Evolutionary conservation across 2,888 invertebrate species (phyloP).

Genomic region (Polia nebulosa): DNA sequence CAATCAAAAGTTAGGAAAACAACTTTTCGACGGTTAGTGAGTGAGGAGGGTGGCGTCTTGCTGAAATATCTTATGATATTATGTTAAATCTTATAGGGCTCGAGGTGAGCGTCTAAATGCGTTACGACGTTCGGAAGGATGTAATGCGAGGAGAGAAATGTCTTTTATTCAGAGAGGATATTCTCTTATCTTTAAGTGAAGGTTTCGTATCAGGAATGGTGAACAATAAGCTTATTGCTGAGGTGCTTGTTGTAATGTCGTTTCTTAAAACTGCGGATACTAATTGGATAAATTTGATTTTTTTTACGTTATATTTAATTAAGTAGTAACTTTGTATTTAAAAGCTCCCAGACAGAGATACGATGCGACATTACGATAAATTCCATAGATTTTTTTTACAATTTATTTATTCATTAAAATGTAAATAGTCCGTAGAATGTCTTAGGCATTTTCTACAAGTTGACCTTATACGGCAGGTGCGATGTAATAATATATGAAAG

Average conservation of each 20-base stretch:
- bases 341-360: too few species aligned
- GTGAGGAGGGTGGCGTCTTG: slow-evolving; percentile 74
- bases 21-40: slow-evolving; percentile 84
- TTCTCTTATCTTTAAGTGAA: slow-evolving; percentile 45
- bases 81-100: slow-evolving; percentile 76
- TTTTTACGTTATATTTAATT: too few species aligned
- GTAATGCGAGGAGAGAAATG: slow-evolving; percentile 62
- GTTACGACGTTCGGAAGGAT: slow-evolving; percentile 69
- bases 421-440: too few species aligned
- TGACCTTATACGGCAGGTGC: too few species aligned
- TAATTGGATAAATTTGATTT: background rate
- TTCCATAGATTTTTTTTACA: too few species aligned
- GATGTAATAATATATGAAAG: too few species aligned
- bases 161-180: slow-evolving; percentile 66
- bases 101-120: slow-evolving; percentile 73
- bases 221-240: slow-evolving; percentile 28
- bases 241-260: background rate
- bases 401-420: too few species aligned
- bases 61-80: slow-evolving; percentile 78
- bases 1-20: slow-evolving; percentile 89
- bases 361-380: background rate
- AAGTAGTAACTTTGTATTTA: too few species aligned
- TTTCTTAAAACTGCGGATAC: background rate
- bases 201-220: slow-evolving; percentile 33
- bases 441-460: too few species aligned